phyloP scores from a whole-genome alignment of 2,113 vertebrate genomes.

The Heteronetta atricapilla region DNA sequence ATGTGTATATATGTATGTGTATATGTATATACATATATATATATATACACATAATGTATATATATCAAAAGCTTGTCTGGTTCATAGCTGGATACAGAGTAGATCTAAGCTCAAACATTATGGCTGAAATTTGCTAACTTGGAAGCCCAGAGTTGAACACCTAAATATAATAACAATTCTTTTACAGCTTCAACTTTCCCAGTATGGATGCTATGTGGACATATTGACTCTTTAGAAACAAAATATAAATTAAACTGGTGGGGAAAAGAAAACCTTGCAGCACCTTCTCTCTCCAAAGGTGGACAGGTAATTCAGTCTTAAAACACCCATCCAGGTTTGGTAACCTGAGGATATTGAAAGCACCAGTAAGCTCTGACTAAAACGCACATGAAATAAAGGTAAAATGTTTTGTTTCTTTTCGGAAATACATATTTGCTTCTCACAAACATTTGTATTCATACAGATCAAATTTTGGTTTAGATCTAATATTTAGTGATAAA shows the following conservation, averaged over 20 bases:
- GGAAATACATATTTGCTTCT: not conserved
- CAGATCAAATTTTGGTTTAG: not conserved
- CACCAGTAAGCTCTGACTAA: not conserved
- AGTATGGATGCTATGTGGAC: not conserved
- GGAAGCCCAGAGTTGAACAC: fast-evolving
- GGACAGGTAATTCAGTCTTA: not conserved
- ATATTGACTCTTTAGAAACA: not conserved
- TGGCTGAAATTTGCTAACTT: not conserved
- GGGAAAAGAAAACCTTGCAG: not conserved
- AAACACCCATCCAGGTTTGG: not conserved
- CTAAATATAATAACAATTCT: not conserved
- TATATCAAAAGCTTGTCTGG: not conserved
- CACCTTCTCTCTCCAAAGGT: not conserved
- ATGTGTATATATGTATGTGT: too few species aligned
- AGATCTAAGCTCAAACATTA: not conserved
- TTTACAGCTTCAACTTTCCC: not conserved
- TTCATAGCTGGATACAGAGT: not conserved
- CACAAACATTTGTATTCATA: not conserved
- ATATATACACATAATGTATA: too few species aligned
- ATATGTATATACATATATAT: not conserved
- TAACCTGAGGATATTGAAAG: not conserved
- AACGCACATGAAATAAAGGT: not conserved
- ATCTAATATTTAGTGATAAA: not conserved
- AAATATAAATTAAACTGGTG: not conserved
- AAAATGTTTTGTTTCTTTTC: not conserved